These are phyloP conservation scores for Drosophila tanythrix DNA, from an alignment of 2,888 invertebrate species.

Conservation along the genomic window DNA sequence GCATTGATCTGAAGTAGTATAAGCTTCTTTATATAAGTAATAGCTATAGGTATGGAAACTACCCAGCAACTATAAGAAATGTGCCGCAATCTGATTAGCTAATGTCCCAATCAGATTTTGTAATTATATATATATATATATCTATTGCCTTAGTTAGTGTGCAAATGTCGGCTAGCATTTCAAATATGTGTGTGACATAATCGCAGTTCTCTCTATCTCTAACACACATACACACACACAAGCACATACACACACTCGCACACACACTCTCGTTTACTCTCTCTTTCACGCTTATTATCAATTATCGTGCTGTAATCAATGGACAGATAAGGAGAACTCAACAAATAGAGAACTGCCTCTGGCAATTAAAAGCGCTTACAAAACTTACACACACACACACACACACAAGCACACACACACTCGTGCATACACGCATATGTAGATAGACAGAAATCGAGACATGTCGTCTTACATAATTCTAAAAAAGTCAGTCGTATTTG, in stretches of 20 bases:
- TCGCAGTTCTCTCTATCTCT: constrained; percentile 36
- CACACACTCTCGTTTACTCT: constrained; percentile 41
- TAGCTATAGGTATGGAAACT: not conserved
- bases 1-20: not conserved
- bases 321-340: constrained; percentile 66
- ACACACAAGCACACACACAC: not conserved
- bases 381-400: constrained; percentile 39
- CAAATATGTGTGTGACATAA: constrained; percentile 55
- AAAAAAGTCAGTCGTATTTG: constrained; percentile 68
- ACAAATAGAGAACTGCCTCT: constrained; percentile 57
- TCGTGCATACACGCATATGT: constrained; percentile 1
- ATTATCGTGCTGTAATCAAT: constrained; percentile 60
- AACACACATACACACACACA: not conserved
- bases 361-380: constrained; percentile 66
- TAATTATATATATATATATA: constrained; percentile 24
- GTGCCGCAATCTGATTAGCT: constrained; percentile 34
- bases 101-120: constrained; percentile 66
- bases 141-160: constrained; percentile 37
- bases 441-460: constrained; percentile 50
- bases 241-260: constrained; percentile 1
- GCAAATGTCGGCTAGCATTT: constrained; percentile 23
- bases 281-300: constrained; percentile 49
- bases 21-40: not conserved
- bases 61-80: constrained; percentile 2
- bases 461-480: constrained; percentile 70